These are phyloP conservation scores for Tuberolachnus salignus DNA, from an alignment of 2,888 invertebrate genomes.

Conservation along the genomic window DNA sequence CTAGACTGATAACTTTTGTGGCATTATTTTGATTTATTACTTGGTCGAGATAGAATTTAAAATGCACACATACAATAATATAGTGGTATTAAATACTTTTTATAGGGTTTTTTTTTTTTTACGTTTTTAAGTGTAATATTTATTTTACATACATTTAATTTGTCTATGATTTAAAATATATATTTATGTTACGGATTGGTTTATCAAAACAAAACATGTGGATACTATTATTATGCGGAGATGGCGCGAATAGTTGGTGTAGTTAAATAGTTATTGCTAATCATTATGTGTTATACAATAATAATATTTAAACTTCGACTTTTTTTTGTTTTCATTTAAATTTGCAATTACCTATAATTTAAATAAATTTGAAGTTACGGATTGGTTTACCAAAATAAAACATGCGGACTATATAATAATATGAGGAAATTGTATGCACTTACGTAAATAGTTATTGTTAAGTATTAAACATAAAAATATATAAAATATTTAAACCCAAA, in stretches of 20 bases:
- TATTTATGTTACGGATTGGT: slow-evolving; percentile 21
- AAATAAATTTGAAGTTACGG: slow-evolving; percentile 1
- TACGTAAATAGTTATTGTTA: neutral
- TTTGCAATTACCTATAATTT: slow-evolving; percentile 20
- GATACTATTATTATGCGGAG: slow-evolving; percentile 7
- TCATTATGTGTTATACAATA: no score
- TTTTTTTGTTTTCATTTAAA: neutral
- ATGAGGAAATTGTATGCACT: neutral
- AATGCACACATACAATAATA: neutral
- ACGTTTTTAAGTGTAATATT: no score
- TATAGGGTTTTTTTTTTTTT: no score
- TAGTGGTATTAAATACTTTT: no score
- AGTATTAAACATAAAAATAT: no score
- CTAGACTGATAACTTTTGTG: no score
- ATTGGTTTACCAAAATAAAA: slow-evolving; percentile 23
- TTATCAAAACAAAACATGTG: slow-evolving; percentile 3
- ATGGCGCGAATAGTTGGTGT: neutral
- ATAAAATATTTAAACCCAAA: no score
- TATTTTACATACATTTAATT: no score
- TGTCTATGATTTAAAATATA: slow-evolving; percentile 7
- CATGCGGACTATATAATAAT: slow-evolving; percentile 5
- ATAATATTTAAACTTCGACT: no score
- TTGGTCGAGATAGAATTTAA: no score
- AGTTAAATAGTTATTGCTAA: neutral
- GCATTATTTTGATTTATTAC: no score